Evolutionary conservation across 1,140 invertebrate genomes (phyloP).

Genomic region (Holotrichia oblita): DNA sequence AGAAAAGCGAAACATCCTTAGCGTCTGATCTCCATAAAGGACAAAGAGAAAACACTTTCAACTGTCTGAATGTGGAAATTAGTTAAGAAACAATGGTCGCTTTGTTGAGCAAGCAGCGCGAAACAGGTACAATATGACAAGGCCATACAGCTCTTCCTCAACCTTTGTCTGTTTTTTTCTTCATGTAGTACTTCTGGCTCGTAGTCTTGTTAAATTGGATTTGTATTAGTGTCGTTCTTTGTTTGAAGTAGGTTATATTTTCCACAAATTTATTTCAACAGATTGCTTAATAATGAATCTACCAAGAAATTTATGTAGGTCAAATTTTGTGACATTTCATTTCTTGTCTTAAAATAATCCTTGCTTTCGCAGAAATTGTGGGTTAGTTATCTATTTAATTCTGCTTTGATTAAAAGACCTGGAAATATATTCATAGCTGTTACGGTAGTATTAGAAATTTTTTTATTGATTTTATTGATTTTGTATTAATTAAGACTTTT

Average conservation of each 20-base stretch:
- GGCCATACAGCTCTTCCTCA: not conserved
- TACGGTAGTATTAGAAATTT: too few relatives aligned
- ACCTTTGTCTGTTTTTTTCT: not conserved
- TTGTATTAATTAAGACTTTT: too few relatives aligned
- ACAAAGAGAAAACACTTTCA: constrained; percentile 8
- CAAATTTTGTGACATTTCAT: not conserved
- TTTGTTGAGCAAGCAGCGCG: not conserved
- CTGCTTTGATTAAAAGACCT: too few relatives aligned
- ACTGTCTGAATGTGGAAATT: not conserved
- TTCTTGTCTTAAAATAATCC: not conserved
- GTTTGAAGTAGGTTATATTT: not conserved
- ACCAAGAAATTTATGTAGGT: not conserved
- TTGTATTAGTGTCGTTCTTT: constrained; percentile 6
- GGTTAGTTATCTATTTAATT: too few relatives aligned
- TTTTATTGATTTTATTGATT: too few relatives aligned
- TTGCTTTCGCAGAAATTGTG: not conserved
- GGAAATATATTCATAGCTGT: too few relatives aligned
- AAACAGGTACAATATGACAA: constrained; percentile 4
- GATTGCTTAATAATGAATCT: not conserved
- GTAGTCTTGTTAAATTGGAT: not conserved
- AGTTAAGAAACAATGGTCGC: constrained; percentile 12
- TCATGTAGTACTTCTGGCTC: not conserved
- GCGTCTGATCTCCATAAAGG: not conserved
- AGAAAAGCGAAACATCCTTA: not conserved
- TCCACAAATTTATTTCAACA: constrained; percentile 8